phyloP scores from a whole-genome alignment of 2,113 vertebrate genomes.

The Plecturocebus donacophilus region DNA sequence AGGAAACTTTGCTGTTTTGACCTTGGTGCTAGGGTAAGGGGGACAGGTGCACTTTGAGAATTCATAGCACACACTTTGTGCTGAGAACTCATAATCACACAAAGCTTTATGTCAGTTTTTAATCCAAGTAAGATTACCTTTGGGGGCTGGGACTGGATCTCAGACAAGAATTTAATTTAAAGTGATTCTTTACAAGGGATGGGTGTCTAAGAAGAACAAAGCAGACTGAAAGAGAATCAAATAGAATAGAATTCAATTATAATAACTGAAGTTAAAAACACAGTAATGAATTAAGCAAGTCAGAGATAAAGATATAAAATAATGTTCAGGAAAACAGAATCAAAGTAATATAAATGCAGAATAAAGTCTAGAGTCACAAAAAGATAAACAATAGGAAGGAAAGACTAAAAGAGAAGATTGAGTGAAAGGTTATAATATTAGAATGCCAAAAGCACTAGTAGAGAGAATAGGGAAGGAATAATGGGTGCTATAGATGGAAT shows the following conservation, averaged over 20 bases:
- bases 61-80: neutral
- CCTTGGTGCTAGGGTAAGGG: neutral
- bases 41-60: neutral
- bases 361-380: neutral
- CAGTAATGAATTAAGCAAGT: neutral
- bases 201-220: neutral
- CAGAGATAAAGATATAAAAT: neutral
- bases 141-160: neutral
- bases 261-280: neutral
- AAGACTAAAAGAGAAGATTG: neutral
- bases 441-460: neutral
- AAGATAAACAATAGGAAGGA: neutral
- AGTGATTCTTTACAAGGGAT: neutral
- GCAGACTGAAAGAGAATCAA: neutral
- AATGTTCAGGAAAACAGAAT: neutral
- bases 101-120: neutral
- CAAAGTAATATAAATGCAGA: neutral
- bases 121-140: neutral
- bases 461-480: neutral
- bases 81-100: neutral
- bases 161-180: neutral
- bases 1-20: neutral
- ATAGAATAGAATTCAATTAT: neutral
- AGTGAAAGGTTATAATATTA: neutral
- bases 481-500: neutral